A percentile compares a stretch with the other conserved stretches of the same genome.
Evolutionary conservation across 2,888 invertebrate species (phyloP).

Genomic region (Dryobotodes eremita): DNA sequence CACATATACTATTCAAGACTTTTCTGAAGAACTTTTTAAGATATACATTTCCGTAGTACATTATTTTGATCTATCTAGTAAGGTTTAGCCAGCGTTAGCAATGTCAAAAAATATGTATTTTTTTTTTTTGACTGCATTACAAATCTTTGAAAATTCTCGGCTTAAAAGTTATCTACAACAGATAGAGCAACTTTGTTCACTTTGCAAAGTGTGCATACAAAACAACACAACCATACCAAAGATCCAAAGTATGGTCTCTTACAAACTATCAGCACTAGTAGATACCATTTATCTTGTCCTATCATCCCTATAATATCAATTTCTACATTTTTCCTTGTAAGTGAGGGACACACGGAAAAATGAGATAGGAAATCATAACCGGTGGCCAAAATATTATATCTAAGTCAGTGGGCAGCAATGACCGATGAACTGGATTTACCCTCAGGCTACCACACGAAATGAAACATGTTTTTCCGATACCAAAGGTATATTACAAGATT

Average conservation of each 20-base stretch:
- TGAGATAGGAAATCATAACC: neutral
- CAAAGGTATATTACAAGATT: conserved; percentile 6
- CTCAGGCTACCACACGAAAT: neutral
- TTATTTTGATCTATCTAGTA: too few relatives aligned
- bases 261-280: conserved; percentile 2
- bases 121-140: too few relatives aligned
- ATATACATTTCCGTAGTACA: too few relatives aligned
- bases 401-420: conserved; percentile 10
- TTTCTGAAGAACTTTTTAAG: too few relatives aligned
- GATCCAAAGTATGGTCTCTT: neutral
- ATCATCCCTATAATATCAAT: conserved; percentile 14
- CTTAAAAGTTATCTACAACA: neutral
- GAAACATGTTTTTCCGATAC: conserved; percentile 20
- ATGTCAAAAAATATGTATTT: too few relatives aligned
- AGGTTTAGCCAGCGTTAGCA: too few relatives aligned
- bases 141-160: too few relatives aligned
- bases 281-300: conserved; percentile 15
- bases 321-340: conserved; percentile 11
- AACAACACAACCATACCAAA: neutral
- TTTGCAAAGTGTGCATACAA: neutral
- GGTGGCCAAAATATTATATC: conserved; percentile 6
- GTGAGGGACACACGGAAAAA: neutral
- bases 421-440: conserved; percentile 19
- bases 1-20: too few relatives aligned
- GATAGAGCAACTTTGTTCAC: neutral